A percentile compares a stretch with the other conserved stretches of the same genome.
These are phyloP conservation scores for Endotricha flammealis DNA, from an alignment of 2,888 invertebrate species.

Conservation along the genomic window DNA sequence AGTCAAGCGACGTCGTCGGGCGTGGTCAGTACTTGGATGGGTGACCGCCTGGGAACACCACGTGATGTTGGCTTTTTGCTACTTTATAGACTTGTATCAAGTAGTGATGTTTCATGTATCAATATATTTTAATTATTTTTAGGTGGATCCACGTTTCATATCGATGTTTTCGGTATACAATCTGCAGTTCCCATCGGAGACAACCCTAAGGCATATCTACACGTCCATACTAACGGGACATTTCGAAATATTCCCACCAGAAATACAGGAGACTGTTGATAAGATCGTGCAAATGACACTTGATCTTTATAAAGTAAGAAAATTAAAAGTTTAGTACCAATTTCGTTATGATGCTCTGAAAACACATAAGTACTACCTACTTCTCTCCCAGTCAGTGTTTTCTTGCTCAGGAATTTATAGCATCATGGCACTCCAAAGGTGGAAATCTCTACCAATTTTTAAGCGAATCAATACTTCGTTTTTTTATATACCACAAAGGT, in stretches of 20 bases:
- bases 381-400: too few species aligned
- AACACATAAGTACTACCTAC: too few species aligned
- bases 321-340: too few species aligned
- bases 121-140: slow-evolving; percentile 8
- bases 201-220: slow-evolving; percentile 89
- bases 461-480: too few species aligned
- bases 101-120: too few species aligned
- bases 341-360: too few species aligned
- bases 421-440: too few species aligned
- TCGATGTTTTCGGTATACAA: slow-evolving; percentile 94
- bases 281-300: slow-evolving; percentile 88
- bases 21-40: slow-evolving; percentile 67
- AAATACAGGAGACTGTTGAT: slow-evolving; percentile 81
- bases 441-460: too few species aligned
- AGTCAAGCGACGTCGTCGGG: slow-evolving; percentile 67
- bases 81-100: too few species aligned
- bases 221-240: slow-evolving; percentile 89
- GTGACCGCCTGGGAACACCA: slow-evolving; percentile 60
- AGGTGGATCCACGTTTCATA: slow-evolving; percentile 93
- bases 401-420: too few species aligned
- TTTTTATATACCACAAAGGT: too few species aligned
- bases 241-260: slow-evolving; percentile 81
- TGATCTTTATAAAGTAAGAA: slow-evolving; percentile 85
- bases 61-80: slow-evolving; percentile 23
- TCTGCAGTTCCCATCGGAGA: slow-evolving; percentile 88